phyloP scores from a whole-genome alignment of 2,797 vertebrate genomes.

The Acrossocheilus fasciatus region DNA sequence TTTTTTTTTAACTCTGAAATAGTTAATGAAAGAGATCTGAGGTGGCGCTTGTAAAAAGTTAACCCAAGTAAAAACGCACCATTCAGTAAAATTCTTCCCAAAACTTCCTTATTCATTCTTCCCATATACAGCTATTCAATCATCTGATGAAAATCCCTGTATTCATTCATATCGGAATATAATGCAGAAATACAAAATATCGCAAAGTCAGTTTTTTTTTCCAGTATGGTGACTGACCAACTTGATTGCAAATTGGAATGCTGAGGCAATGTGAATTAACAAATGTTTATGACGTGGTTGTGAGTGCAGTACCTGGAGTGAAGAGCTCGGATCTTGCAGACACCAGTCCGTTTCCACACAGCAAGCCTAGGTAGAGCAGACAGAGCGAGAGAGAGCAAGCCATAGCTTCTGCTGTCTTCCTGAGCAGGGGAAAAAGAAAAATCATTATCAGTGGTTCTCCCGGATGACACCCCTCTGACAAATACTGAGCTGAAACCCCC shows the following conservation, averaged over 20 bases:
- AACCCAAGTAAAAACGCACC: not conserved
- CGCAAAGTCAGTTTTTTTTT: not conserved
- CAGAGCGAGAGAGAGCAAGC: slow-evolving; percentile 59
- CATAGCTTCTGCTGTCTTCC: slow-evolving; percentile 48
- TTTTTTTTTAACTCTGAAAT: not conserved
- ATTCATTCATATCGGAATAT: not conserved
- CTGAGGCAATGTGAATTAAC: not conserved
- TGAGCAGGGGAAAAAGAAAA: slow-evolving; percentile 63
- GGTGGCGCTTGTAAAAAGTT: not conserved
- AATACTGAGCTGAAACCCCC: slow-evolving; percentile 49
- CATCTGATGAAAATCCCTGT: not conserved
- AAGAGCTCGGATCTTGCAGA: not conserved
- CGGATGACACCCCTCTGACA: slow-evolving; percentile 62
- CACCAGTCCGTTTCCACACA: slow-evolving; percentile 30
- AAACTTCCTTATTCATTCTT: not conserved
- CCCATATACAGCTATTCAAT: not conserved
- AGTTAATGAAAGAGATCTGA: not conserved
- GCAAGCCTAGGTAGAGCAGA: slow-evolving; percentile 63
- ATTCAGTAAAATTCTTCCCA: not conserved
- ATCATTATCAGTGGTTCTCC: slow-evolving; percentile 63
- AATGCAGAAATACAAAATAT: not conserved
- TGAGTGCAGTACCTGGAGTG: slow-evolving; percentile 49
- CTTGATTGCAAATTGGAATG: not conserved
- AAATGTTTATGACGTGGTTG: not conserved
- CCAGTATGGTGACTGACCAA: not conserved